phyloP scores from a whole-genome alignment of 2,888 invertebrate genomes.

The Autographa gamma region DNA sequence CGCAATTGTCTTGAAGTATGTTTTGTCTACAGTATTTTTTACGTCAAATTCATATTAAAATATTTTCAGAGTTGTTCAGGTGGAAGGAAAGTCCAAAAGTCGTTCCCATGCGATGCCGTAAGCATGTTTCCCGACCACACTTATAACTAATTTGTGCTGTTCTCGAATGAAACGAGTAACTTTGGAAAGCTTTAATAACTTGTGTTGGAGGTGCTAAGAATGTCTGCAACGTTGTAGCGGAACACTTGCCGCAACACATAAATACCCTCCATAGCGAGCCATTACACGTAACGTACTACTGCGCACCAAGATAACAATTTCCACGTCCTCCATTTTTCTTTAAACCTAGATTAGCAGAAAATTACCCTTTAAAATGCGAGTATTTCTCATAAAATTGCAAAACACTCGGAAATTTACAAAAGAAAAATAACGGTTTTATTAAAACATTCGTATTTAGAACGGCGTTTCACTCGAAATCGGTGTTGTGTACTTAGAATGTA shows the following conservation, averaged over 20 bases:
- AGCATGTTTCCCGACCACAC: background rate
- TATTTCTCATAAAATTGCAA: conserved; percentile 17
- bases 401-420: conserved; percentile 21
- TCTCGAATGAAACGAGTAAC: background rate
- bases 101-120: background rate
- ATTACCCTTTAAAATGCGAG: conserved; percentile 2
- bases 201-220: conserved; percentile 5
- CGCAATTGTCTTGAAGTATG: too few relatives aligned
- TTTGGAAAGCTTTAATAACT: background rate
- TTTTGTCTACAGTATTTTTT: too few relatives aligned
- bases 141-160: background rate
- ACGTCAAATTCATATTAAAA: too few relatives aligned
- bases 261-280: conserved; percentile 11
- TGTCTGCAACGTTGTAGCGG: conserved; percentile 11
- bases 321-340: conserved; percentile 37
- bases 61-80: too few relatives aligned
- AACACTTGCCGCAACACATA: conserved; percentile 21
- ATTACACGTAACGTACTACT: conserved; percentile 29
- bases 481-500: conserved; percentile 40
- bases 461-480: conserved; percentile 32
- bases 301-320: conserved; percentile 38
- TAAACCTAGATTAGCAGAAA: conserved; percentile 25
- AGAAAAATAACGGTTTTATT: conserved; percentile 22
- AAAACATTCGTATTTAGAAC: conserved; percentile 20
- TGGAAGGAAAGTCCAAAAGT: background rate